These are phyloP conservation scores for Metopia argyrocephala DNA, from an alignment of 2,888 invertebrate species.

Conservation along the genomic window DNA sequence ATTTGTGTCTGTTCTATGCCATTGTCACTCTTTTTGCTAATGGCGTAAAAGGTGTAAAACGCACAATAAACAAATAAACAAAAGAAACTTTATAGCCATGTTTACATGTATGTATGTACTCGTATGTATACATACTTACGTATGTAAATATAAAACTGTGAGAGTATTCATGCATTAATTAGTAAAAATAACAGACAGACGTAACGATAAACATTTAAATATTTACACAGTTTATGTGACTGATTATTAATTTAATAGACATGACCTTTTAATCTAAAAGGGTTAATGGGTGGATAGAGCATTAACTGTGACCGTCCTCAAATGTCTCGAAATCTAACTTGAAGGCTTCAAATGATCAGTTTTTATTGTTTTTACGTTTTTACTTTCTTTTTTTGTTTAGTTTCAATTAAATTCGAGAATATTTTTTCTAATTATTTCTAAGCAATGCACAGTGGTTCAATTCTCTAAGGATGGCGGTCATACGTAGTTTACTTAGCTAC, in stretches of 20 bases:
- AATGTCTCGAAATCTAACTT: not conserved
- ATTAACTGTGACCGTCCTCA: not conserved
- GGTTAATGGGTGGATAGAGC: not conserved
- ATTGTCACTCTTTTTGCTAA: not conserved
- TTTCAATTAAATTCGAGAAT: no score
- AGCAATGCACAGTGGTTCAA: no score
- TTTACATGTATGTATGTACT: not conserved
- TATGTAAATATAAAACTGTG: no score
- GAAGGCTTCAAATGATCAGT: not conserved
- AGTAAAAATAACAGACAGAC: not conserved
- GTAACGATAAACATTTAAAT: not conserved
- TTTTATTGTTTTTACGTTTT: not conserved
- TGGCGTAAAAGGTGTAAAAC: conserved; percentile 1
- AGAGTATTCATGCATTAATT: not conserved
- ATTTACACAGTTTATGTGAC: not conserved
- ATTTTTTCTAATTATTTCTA: no score
- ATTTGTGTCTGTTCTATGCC: not conserved
- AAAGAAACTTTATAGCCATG: not conserved
- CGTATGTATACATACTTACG: no score
- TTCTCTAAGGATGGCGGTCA: no score
- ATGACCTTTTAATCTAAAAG: not conserved
- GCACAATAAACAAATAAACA: not conserved
- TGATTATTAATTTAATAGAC: not conserved
- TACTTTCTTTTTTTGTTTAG: no score
- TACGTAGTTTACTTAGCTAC: no score